Conservation (phyloP, 2,888 invertebrate species). For the Ditylenchus weischeri region DNA sequence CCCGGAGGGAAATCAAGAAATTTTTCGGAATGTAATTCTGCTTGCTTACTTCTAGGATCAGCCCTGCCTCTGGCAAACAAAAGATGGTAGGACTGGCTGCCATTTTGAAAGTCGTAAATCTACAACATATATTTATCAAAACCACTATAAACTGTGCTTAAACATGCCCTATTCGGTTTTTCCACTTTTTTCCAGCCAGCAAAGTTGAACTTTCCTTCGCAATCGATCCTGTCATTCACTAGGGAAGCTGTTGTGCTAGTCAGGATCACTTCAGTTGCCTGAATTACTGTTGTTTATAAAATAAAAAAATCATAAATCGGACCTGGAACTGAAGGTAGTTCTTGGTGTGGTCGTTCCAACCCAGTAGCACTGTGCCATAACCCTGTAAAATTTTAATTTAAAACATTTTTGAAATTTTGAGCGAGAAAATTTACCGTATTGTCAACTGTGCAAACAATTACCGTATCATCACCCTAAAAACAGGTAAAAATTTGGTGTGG, state of each 20-base stretch:
- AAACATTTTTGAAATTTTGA: too few relatives aligned
- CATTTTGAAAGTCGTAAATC: constrained; percentile 1
- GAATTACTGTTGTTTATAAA: background rate
- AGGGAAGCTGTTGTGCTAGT: background rate
- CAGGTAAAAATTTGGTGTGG: too few relatives aligned
- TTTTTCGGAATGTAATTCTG: too few relatives aligned
- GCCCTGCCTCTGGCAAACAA: constrained; percentile 5
- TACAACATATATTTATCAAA: background rate
- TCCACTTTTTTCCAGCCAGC: constrained; percentile 1
- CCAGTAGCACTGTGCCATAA: background rate
- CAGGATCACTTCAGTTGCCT: constrained; percentile 4
- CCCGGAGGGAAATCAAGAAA: too few relatives aligned
- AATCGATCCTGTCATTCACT: constrained; percentile 2
- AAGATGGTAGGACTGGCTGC: background rate
- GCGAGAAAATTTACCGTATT: background rate
- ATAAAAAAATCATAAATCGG: background rate
- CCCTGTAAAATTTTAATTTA: background rate
- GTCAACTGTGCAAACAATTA: constrained; percentile 1
- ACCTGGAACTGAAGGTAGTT: constrained; percentile 11
- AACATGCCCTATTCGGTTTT: background rate
- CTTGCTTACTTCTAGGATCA: constrained; percentile 1
- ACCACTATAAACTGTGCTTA: background rate
- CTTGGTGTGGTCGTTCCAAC: constrained; percentile 2
- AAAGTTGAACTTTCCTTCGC: background rate
- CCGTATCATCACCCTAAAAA: constrained; percentile 3